Percentiles rank a stretch among this genome's conserved stretches.
phyloP scores from a whole-genome alignment of 2,888 invertebrate genomes.

The Apodemia duryi region DNA sequence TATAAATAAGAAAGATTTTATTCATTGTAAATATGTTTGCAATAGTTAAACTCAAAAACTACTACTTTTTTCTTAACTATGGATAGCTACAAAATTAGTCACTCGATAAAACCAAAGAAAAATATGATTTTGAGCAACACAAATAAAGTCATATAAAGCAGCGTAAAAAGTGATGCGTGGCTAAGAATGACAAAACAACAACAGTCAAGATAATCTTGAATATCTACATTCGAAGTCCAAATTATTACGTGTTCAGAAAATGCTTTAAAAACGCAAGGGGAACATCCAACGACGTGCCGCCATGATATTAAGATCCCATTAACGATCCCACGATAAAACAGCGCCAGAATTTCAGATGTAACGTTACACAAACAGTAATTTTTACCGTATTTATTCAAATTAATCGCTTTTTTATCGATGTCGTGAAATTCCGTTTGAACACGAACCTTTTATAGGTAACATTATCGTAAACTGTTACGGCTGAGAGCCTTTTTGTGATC shows the following conservation, averaged over 20 bases:
- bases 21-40: too few species aligned
- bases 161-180: too few species aligned
- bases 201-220: neutral
- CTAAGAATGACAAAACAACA: neutral
- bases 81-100: too few species aligned
- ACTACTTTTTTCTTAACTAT: too few species aligned
- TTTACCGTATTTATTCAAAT: constrained; percentile 64
- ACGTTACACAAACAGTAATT: constrained; percentile 46
- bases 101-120: too few species aligned
- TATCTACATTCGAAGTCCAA: neutral
- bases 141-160: too few species aligned
- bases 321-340: constrained; percentile 55
- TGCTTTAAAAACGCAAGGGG: constrained; percentile 52
- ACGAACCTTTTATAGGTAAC: constrained; percentile 10
- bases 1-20: too few species aligned
- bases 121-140: too few species aligned
- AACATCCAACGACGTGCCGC: constrained; percentile 48
- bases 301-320: constrained; percentile 59
- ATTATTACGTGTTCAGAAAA: constrained; percentile 52
- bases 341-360: constrained; percentile 59
- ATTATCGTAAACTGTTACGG: constrained; percentile 6
- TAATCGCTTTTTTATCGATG: constrained; percentile 62
- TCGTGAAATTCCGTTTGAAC: constrained; percentile 8
- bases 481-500: neutral
- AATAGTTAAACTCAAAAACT: too few species aligned